Evolutionary conservation across 2,113 vertebrate genomes (phyloP), one percentile per base, ranked within the genome.

Genomic region (Dicerorhinus sumatrensis): DNA sequence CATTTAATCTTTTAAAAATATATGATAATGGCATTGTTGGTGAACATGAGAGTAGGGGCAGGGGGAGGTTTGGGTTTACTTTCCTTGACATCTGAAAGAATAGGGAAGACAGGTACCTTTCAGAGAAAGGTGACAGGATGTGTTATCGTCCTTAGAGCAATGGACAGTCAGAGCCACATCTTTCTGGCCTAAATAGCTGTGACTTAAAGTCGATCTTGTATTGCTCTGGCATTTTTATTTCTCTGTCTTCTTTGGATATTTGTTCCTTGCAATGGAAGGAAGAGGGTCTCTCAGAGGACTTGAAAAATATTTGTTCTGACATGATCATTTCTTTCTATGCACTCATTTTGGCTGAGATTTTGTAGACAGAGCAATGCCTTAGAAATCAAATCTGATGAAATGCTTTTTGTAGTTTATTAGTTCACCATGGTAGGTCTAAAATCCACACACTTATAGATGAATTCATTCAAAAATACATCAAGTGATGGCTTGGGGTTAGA

Each of bases 151-250:
- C 51, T 62, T 13, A 63, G 77, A 60, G 56, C 70, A 29, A 0
- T 8, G 29, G 65, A 93, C 58, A 76, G 42, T 67, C 21, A 63
- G 75, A 77, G 14, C 54, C 42, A 17, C 16, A 5, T 86, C 86
- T 92, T 85, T 77, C 79, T 94, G 77, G 67, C 48, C 67, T 87
- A 92, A 86, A 33, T 23, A 75, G 42, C 79, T 96, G 8, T 92
- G 96, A 95, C 95, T 96, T 94, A 58, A 96, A 96, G 93, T 94
- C 58, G 6, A 25, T 92, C 46, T 95, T 31, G 76, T 39, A 39
- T 62, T 93, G 39, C 65, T 65, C 23, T 54, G 56, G 65, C 36
- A 4, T 95, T 89, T 51, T 91, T 80, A 86, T 87, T 92, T 95
- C 48, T 76, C 60, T 84, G 63, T 96, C 84, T 91, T 80, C 27